Percentiles rank a stretch among this genome's conserved stretches.
These are phyloP conservation scores for Petaurus breviceps DNA, from an alignment of 2,113 vertebrate genomes.

Conservation along the genomic window DNA sequence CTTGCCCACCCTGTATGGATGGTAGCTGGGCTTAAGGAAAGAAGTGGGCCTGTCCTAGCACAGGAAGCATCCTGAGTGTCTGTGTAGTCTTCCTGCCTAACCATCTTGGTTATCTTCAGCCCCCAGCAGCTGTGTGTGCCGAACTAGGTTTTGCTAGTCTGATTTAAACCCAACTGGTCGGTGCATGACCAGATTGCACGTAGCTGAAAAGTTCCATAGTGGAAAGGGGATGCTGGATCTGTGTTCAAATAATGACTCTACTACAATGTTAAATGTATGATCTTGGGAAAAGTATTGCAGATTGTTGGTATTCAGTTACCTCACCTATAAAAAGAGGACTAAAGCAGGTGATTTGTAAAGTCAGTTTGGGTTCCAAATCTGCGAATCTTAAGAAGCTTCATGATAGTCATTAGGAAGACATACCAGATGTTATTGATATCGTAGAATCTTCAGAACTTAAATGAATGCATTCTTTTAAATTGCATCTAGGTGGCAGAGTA, in stretches of 20 bases:
- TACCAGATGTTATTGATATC: neutral
- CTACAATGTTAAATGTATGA: neutral
- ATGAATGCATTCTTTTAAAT: neutral
- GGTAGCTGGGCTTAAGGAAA: neutral
- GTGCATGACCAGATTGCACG: conserved; percentile 47
- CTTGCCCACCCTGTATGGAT: conserved; percentile 29
- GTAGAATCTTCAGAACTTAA: neutral
- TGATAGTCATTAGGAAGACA: conserved; percentile 52
- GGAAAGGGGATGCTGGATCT: neutral
- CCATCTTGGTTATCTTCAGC: conserved; percentile 57
- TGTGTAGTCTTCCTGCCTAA: conserved; percentile 25
- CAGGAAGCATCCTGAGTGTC: conserved; percentile 38
- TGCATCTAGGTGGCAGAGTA: neutral
- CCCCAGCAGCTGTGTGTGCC: conserved; percentile 59
- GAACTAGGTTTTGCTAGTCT: conserved; percentile 73
- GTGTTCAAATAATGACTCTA: neutral
- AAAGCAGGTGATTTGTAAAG: neutral
- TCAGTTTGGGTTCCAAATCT: neutral
- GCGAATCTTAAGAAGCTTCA: conserved; percentile 39
- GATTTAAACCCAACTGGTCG: conserved; percentile 66
- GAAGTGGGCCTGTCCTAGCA: neutral
- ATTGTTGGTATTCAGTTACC: neutral
- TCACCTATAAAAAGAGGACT: neutral
- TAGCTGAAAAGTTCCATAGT: conserved; percentile 25
- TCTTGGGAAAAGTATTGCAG: neutral